Evolutionary conservation across 2,113 vertebrate species (phyloP).

Genomic region (Siniperca chuatsi): DNA sequence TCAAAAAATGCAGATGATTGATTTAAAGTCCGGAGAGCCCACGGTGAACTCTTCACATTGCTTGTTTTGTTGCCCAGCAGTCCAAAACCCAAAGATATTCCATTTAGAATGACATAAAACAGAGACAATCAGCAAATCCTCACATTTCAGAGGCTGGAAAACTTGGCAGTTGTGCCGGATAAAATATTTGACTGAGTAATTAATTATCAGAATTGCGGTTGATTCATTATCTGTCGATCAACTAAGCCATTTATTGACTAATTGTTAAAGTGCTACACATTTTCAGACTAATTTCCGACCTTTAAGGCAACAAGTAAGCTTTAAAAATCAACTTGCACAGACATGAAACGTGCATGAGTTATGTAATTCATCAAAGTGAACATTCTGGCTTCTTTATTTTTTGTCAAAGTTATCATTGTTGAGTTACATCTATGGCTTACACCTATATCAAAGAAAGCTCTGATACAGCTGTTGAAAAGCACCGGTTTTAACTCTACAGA

Average conservation of each 20-base stretch:
- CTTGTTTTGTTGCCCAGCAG: not conserved
- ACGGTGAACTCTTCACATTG: not conserved
- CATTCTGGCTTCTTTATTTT: not conserved
- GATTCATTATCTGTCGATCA: not conserved
- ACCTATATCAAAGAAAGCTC: too few relatives aligned
- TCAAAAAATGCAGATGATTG: too few relatives aligned
- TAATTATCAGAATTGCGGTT: too few relatives aligned
- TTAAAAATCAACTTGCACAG: not conserved
- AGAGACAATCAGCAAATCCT: not conserved
- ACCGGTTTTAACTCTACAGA: too few relatives aligned
- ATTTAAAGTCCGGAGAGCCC: not conserved
- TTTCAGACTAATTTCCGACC: not conserved
- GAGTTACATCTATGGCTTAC: too few relatives aligned
- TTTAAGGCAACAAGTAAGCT: not conserved
- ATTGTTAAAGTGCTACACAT: not conserved
- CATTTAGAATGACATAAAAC: not conserved
- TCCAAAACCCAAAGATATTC: not conserved
- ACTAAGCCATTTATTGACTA: not conserved
- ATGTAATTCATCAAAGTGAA: not conserved
- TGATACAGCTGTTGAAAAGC: too few relatives aligned
- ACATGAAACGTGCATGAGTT: not conserved
- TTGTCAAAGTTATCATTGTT: not conserved
- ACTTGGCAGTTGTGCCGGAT: too few relatives aligned
- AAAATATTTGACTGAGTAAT: not conserved
- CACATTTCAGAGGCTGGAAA: not conserved